Base-by-base conservation (phyloP, 30 jellyfish, hydroid and myxozoan species). In the Turritopsis dohrnii region DNA sequence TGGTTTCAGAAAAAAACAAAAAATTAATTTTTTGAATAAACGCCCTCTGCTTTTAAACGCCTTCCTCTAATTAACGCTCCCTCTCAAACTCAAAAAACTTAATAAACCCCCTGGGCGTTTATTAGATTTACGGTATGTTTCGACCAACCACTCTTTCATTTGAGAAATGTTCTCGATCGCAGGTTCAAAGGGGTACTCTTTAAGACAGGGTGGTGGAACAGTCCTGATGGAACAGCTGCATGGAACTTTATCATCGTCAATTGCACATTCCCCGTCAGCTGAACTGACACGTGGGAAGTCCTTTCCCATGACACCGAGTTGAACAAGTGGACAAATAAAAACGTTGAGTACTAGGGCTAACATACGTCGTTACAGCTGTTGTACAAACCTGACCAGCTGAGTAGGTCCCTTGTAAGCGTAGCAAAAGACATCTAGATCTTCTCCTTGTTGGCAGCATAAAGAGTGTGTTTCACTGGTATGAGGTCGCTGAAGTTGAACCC, bases 381-480 rank as follows among this genome's bases (percentile, higher is more conserved):
- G 79, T 41, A 16, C 83, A 71, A 27, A 19, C 9, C 23, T 74
- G 65, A 21, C 83, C 83, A 74, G 52, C 71, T 23, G 52, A 17
- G n/a, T n/a, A 21, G 8, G n/a, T 27, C 16, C 86, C 86, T 7
- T 16, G 9, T 24, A 79, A 25, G 13, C 66, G 83, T 8, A 79
- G 13, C 8, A 52, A 21, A 29, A 79, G 80, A 30, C 41, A 79
- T 28, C 8, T 16, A 8, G 4, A 20, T 79, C 84, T 79, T 21
- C 41, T 8, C 80, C 85, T 79, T 79, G 81, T 79, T 79, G 3
- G 85, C 85, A 21, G 80, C 85, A 79, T 4, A 79, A 22, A 79
- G 85, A 84, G 85, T 8, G 79, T 53, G 79, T 79, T 23, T 16
- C 9, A 28, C 85, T 52, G 85, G 85, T 79, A 79, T 30, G 41